Base-by-base conservation (phyloP, 2,888 invertebrate species). In the Athalia rosae region DNA sequence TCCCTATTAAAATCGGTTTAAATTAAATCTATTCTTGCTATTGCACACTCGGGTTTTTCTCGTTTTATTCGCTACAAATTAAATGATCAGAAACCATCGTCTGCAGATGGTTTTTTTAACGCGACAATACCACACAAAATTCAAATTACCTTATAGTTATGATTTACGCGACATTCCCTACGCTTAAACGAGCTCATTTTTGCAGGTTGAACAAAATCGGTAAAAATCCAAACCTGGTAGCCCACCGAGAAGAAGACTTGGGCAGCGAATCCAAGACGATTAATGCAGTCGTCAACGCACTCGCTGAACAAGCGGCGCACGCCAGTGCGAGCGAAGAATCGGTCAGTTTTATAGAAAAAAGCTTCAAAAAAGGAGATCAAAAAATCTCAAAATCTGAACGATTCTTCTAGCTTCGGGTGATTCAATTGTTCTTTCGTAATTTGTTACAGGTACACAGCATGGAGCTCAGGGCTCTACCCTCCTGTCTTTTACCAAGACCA, bases 161-260 rank as follows among this genome's bases (percentile, higher is more conserved):
- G 83, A 81, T 82, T 79, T 77, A 78, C 88, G 85, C 85, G 80
- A 89, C 89, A 88, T 89, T 88, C 90, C 90, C 89, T 89, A 89
- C 89, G 89, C 89, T 90, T 89, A 90, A 89, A 87, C 84, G 82
- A 86, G 80, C 82, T 89, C 82, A 82, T 87, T 82, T 80, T 87
- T 87, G 64, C 89, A 92, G 97, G 89, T 93, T 99, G 86, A 98
- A 98, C 92, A 99, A 99, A 92, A 98, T 99, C 90, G 99, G 99
- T 84, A 98, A 98, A 92, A 98, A 99, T 91, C 98, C 98, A 76
- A 97, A 97, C 90, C 93, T 98, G 86, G 96, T 98, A 88, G 91
- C 91, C 50, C 95, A 96, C 87, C 93, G 95, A 80, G 94, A 94
- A 87, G 94, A 94, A 86, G 93, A 94, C 87, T 91, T 93, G 84